Evolutionary conservation across 2,888 invertebrate species (phyloP), one percentile per base, ranked within the genome.

Genomic region (Caenorhabditis sp.): DNA sequence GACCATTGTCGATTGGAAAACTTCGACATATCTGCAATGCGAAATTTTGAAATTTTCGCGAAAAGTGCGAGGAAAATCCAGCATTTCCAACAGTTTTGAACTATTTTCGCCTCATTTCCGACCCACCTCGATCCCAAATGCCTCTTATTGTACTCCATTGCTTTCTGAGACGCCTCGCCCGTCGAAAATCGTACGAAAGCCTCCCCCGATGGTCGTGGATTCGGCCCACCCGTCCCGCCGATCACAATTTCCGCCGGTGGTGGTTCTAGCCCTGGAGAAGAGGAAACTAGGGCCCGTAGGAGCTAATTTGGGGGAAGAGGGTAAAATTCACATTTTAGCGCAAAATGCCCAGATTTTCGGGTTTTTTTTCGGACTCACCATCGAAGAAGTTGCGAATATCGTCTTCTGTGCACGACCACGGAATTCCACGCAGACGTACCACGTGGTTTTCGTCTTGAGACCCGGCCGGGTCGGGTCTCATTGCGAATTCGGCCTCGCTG

Each of bases 91-190:
- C 26, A n/a, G n/a, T n/a, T n/a, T n/a, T n/a, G n/a, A n/a, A 30
- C 9, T 30, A 30, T 30, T 30, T 30, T 30, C 9, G 5, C 9
- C 30, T 30, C 30, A 35, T 13, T 3, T 35, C 13, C 35, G 6
- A 35, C 83, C 81, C 82, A 87, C 87, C 87, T 87, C 66, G 66
- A 72, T 80, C 87, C 87, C 81, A 87, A 77, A 70, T 83, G 82
- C 65, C 83, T 80, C 73, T 84, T 83, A 79, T 87, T 87, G 61
- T 79, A 83, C 63, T 83, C 77, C 79, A 87, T 70, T 46, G 87
- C 87, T 46, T 63, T 75, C 39, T 78, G 74, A 26, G 86, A 84
- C 27, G 84, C 81, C 13, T 82, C 81, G 45, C 62, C 73, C 43
- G 76, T 65, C 45, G 75, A 74, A 56, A 87, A 86, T 66, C 81